These are phyloP conservation scores for Amblyopsis rosae DNA, from an alignment of 2,113 vertebrate genomes.

Conservation along the genomic window DNA sequence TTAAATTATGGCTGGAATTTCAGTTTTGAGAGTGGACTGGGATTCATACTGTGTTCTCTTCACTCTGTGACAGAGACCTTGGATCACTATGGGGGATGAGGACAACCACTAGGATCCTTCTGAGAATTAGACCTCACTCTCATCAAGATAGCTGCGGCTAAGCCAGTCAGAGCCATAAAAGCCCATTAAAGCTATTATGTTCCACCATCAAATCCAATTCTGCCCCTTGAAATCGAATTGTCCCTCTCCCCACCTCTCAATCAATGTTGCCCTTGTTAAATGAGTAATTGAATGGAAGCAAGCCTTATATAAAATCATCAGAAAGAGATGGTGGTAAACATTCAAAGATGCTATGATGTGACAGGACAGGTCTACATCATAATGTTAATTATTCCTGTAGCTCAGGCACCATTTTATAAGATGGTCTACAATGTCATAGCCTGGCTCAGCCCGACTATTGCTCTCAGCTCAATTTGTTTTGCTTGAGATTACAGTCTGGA, in stretches of 20 bases:
- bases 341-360: conserved; percentile 30
- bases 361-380: conserved; percentile 20
- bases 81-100: conserved; percentile 8
- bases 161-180: conserved; percentile 60
- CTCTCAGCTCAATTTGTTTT: neutral
- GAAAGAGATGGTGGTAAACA: conserved; percentile 13
- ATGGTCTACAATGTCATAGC: neutral
- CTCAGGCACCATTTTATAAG: neutral
- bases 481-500: no score
- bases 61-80: conserved; percentile 4
- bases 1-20: neutral
- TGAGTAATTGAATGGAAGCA: conserved; percentile 57
- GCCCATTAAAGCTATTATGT: conserved; percentile 63
- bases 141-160: conserved; percentile 55
- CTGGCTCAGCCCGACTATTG: neutral
- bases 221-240: conserved; percentile 64
- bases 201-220: conserved; percentile 66
- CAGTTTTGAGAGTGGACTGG: neutral
- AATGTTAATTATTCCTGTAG: neutral
- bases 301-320: conserved; percentile 43
- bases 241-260: conserved; percentile 55
- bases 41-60: conserved; percentile 14
- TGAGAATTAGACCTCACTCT: conserved; percentile 58
- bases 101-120: conserved; percentile 50
- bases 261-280: conserved; percentile 67